A percentile compares a stretch with the other conserved stretches of the same genome.
Conservation (phyloP, 2,797 vertebrate species). For the Furcifer pardalis region DNA sequence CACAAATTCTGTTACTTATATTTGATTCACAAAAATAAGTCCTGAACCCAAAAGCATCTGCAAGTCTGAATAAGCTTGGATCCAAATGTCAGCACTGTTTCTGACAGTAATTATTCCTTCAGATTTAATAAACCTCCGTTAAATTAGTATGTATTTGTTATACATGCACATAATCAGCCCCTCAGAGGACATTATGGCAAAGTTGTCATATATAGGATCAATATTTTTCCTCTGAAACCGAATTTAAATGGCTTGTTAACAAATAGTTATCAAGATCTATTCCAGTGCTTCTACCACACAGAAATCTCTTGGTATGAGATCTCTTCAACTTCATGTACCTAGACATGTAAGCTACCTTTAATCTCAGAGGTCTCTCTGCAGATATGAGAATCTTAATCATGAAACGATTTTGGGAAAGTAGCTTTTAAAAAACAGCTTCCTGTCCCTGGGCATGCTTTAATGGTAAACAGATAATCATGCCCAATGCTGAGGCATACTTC, state of each 20-base stretch:
- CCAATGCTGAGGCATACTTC: constrained; percentile 65
- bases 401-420: constrained; percentile 40
- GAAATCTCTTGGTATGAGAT: not conserved
- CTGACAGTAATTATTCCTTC: not conserved
- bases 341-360: not conserved
- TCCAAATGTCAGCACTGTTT: not conserved
- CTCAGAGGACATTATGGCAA: not conserved
- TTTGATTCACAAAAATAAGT: constrained; percentile 37
- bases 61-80: not conserved
- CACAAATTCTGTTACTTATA: constrained; percentile 44
- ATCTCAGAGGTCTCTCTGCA: not conserved
- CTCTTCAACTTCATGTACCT: too few relatives aligned
- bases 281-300: not conserved
- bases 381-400: constrained; percentile 23
- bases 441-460: constrained; percentile 72
- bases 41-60: constrained; percentile 56
- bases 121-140: not conserved
- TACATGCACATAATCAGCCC: not conserved
- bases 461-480: constrained; percentile 74
- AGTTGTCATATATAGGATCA: not conserved
- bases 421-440: constrained; percentile 68
- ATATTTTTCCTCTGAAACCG: not conserved
- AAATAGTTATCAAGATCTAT: not conserved
- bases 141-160: not conserved
- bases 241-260: not conserved